phyloP scores from a whole-genome alignment of 35 echinoderm and acorn worm species.

The Lytechinus variegatus region DNA sequence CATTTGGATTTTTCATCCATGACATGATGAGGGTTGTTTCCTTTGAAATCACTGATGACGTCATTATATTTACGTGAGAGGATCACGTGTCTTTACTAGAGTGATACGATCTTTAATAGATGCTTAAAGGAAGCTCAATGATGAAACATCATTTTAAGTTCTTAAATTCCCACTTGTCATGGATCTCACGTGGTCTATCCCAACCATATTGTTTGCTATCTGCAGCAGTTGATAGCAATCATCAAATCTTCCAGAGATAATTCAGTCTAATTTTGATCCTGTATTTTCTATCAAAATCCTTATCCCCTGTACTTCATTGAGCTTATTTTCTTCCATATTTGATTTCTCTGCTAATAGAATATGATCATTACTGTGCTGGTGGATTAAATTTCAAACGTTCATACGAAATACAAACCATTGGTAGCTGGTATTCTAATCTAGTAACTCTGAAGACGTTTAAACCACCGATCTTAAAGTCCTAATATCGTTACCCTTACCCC shows the following conservation, averaged over 20 bases:
- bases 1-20: neutral
- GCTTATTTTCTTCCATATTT: neutral
- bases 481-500: too few species aligned
- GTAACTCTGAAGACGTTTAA: too few species aligned
- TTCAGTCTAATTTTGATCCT: neutral
- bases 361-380: too few species aligned
- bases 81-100: neutral
- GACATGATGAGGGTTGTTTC: neutral
- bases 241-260: neutral
- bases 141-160: too few species aligned
- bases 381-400: too few species aligned
- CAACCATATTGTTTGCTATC: neutral
- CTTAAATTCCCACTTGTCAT: too few species aligned
- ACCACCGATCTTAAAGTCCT: too few species aligned
- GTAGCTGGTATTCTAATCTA: too few species aligned
- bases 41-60: neutral
- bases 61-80: neutral
- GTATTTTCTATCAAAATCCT: neutral
- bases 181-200: too few species aligned
- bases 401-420: too few species aligned
- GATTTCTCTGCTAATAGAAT: too few species aligned
- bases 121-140: too few species aligned
- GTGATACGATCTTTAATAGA: neutral
- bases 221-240: neutral
- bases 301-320: neutral